These are phyloP conservation scores for Diachasmimorpha longicaudata DNA, from an alignment of 1,140 invertebrate genomes.

Conservation along the genomic window DNA sequence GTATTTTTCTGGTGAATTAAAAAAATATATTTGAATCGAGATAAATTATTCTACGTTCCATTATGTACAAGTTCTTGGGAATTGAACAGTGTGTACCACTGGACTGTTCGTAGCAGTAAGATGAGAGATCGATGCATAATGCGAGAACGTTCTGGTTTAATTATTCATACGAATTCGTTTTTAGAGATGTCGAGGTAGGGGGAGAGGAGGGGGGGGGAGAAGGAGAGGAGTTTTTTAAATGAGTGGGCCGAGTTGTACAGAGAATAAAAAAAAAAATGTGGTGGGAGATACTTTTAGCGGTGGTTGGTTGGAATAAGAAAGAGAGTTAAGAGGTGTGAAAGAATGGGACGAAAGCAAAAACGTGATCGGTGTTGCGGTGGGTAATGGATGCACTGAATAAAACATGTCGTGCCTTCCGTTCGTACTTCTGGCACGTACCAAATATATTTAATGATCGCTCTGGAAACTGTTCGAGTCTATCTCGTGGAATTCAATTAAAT, in stretches of 20 bases:
- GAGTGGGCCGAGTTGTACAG: background rate
- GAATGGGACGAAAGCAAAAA: background rate
- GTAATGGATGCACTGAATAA: constrained; percentile 17
- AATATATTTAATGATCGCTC: constrained; percentile 20
- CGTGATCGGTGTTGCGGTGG: constrained; percentile 14
- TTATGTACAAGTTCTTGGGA: constrained; percentile 7
- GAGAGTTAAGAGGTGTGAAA: background rate
- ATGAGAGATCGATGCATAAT: constrained; percentile 22
- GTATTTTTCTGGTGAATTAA: background rate
- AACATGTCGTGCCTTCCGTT: constrained; percentile 6
- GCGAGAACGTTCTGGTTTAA: constrained; percentile 16
- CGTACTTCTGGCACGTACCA: background rate
- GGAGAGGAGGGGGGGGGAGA: background rate
- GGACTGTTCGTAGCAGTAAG: background rate
- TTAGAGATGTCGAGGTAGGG: background rate
- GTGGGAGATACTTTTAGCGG: background rate
- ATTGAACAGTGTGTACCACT: constrained; percentile 1
- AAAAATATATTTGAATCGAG: constrained; percentile 1
- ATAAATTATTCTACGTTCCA: constrained; percentile 18
- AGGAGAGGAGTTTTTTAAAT: background rate
- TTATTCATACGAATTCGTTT: constrained; percentile 23
- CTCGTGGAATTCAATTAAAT: background rate
- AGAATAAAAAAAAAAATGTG: background rate
- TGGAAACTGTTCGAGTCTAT: background rate
- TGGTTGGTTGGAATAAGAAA: background rate